Percentiles rank a stretch among this genome's conserved stretches.
Evolutionary conservation across 2,888 invertebrate genomes (phyloP).

Genomic region (Mimas tiliae): DNA sequence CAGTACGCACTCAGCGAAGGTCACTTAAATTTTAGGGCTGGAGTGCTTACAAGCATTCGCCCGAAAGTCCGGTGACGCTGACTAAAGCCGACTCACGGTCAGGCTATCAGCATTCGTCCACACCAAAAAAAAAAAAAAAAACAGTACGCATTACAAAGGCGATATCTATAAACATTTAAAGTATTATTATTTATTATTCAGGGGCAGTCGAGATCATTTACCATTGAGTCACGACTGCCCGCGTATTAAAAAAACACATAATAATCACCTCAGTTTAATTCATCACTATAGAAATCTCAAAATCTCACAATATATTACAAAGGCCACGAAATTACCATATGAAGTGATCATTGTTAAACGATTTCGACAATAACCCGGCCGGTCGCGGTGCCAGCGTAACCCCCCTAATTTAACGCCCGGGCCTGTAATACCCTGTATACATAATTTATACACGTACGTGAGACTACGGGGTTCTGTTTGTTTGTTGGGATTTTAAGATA

Average conservation of each 20-base stretch:
- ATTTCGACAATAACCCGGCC: slow-evolving; percentile 26
- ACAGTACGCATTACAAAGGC: no score
- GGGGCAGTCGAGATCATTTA: no score
- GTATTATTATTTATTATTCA: no score
- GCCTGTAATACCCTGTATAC: slow-evolving; percentile 24
- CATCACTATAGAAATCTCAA: background rate
- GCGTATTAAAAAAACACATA: background rate
- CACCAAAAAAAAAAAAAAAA: no score
- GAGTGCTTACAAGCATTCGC: no score
- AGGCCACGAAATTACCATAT: slow-evolving; percentile 13
- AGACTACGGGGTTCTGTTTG: background rate
- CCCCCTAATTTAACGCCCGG: slow-evolving; percentile 24
- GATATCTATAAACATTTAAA: no score
- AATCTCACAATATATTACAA: background rate
- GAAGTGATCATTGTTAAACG: slow-evolving; percentile 24
- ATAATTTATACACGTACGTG: slow-evolving; percentile 18
- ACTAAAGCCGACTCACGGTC: no score
- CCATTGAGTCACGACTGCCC: no score
- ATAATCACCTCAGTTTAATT: background rate
- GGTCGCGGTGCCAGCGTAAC: slow-evolving; percentile 19
- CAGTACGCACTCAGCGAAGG: no score
- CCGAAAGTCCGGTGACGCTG: no score
- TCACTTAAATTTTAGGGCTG: no score
- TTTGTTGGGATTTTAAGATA: slow-evolving; percentile 11
- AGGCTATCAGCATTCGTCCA: no score